Evolutionary conservation across 2,888 invertebrate genomes (phyloP).

Genomic region (Antitype chi): DNA sequence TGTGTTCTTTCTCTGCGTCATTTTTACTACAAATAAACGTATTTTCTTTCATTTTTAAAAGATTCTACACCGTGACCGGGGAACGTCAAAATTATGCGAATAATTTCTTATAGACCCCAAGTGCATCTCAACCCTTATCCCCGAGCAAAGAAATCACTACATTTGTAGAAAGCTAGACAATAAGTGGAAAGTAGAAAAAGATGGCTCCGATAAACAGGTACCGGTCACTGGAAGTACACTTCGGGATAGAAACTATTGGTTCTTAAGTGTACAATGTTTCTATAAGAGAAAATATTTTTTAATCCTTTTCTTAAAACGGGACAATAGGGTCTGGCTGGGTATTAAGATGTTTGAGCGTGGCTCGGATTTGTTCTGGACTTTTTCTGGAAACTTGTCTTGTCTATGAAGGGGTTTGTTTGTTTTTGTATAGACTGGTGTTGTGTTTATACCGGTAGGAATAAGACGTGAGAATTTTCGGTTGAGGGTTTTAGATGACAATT

Average conservation of each 20-base stretch:
- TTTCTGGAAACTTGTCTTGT: constrained; percentile 17
- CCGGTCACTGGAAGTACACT: constrained; percentile 56
- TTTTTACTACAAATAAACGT: too few relatives aligned
- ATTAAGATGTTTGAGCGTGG: constrained; percentile 17
- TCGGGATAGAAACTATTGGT: constrained; percentile 50
- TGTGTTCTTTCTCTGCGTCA: too few relatives aligned
- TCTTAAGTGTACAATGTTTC: constrained; percentile 56
- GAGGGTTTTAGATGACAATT: constrained; percentile 4
- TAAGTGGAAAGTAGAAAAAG: constrained; percentile 65
- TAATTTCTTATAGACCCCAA: too few relatives aligned
- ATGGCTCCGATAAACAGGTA: constrained; percentile 67
- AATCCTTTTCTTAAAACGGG: constrained; percentile 39
- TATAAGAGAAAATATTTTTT: constrained; percentile 48
- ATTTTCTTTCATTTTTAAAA: too few relatives aligned
- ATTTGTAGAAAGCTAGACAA: constrained; percentile 69
- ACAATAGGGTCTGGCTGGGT: constrained; percentile 34
- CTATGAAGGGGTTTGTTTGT: constrained; percentile 7
- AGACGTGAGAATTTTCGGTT: not conserved
- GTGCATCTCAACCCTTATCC: constrained; percentile 45
- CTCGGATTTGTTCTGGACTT: constrained; percentile 22
- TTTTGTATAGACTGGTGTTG: not conserved
- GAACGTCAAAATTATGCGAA: not conserved
- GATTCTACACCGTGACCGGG: not conserved
- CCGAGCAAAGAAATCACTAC: constrained; percentile 65
- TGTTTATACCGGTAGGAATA: not conserved